These are phyloP conservation scores for Rallus crepitans DNA, from an alignment of 2,797 vertebrate genomes.

Conservation along the genomic window DNA sequence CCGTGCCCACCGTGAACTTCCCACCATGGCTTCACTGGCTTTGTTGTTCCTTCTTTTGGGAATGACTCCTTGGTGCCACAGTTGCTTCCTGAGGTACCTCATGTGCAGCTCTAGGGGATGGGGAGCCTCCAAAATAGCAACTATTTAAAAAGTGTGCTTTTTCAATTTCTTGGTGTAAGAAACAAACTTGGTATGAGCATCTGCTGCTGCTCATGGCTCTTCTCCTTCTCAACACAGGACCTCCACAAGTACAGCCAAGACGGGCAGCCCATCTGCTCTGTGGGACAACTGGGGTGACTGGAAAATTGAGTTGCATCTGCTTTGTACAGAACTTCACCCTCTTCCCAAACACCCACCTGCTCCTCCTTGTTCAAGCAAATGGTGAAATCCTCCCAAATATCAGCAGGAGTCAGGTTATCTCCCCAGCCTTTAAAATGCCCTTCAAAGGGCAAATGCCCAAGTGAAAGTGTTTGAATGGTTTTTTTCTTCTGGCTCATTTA, in stretches of 20 bases:
- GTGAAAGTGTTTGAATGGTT: neutral
- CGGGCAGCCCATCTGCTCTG: fast-evolving
- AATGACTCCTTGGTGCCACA: fast-evolving
- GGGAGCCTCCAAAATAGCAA: neutral
- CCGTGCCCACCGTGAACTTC: fast-evolving
- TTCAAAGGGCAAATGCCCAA: neutral
- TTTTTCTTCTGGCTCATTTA: constrained; percentile 34
- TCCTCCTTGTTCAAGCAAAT: neutral
- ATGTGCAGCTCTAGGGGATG: fast-evolving
- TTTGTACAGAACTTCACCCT: neutral
- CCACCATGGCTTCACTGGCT: neutral
- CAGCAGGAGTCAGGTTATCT: neutral
- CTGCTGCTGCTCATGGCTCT: neutral
- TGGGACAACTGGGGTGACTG: fast-evolving
- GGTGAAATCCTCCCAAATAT: neutral
- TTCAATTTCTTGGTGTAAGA: neutral
- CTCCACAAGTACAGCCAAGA: neutral
- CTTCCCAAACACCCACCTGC: neutral
- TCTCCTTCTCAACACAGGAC: neutral
- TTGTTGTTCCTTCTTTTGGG: neutral
- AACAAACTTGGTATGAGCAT: too few relatives aligned
- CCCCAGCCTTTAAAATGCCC: constrained; percentile 5
- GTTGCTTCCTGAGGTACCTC: neutral
- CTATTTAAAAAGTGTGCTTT: neutral
- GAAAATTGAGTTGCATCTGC: neutral